Conservation (phyloP, 2,113 vertebrate species). For the Empidonax alnorum region DNA sequence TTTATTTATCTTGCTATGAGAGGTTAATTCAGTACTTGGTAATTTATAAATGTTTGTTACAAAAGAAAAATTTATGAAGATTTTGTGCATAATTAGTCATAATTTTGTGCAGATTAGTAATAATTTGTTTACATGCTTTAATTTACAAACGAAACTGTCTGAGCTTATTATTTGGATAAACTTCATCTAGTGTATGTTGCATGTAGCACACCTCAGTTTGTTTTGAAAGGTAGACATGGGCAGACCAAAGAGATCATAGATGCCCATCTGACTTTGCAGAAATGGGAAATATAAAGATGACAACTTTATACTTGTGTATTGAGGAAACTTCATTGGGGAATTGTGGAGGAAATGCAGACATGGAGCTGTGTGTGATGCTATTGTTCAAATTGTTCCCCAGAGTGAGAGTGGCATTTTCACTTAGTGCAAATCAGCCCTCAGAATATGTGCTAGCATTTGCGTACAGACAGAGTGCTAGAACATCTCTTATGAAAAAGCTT, state of each 20-base stretch:
- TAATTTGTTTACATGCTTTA: background rate
- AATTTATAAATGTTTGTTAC: background rate
- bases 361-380: background rate
- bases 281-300: background rate
- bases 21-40: background rate
- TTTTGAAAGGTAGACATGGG: background rate
- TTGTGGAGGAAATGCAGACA: background rate
- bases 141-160: background rate
- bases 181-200: background rate
- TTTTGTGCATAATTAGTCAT: background rate
- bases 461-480: background rate
- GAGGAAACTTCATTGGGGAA: background rate
- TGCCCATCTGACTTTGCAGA: background rate
- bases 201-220: background rate
- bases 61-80: background rate
- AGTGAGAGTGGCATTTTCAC: background rate
- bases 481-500: background rate
- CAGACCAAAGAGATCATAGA: background rate
- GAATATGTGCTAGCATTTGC: background rate
- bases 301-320: background rate
- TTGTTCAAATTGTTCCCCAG: background rate
- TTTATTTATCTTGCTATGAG: slow-evolving; percentile 31
- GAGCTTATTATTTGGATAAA: background rate
- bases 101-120: background rate
- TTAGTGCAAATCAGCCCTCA: background rate